These are phyloP conservation scores for Apodemus agrarius DNA, from an alignment of 2,797 vertebrate genomes.

Conservation along the genomic window DNA sequence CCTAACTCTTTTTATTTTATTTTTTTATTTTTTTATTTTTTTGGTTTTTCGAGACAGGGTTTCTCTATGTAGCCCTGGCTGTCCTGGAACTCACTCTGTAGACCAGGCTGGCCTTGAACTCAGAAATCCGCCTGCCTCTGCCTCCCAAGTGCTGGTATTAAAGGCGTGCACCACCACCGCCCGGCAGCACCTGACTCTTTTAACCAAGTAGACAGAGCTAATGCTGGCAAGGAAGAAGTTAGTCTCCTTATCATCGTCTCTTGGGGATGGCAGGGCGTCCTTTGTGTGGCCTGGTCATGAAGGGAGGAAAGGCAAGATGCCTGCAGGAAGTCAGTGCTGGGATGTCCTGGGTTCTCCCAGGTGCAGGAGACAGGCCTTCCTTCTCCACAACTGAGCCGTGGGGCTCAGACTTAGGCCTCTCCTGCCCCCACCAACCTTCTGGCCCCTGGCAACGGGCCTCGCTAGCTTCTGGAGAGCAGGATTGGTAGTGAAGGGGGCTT, in stretches of 20 bases:
- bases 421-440: neutral
- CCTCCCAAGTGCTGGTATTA: too few species aligned
- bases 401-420: fast-evolving
- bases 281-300: neutral
- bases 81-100: too few species aligned
- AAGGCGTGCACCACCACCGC: too few species aligned
- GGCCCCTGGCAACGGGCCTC: neutral
- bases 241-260: neutral
- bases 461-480: neutral
- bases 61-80: too few species aligned
- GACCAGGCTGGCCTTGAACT: too few species aligned
- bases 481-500: neutral
- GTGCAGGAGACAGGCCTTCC: neutral
- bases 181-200: neutral
- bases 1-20: neutral
- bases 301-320: neutral
- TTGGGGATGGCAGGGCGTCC: neutral
- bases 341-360: neutral
- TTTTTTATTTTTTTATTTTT: too few species aligned
- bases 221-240: neutral
- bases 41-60: too few species aligned
- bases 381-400: neutral
- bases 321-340: neutral
- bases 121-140: too few species aligned
- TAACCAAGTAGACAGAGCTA: neutral